phyloP scores from a whole-genome alignment of 2,797 vertebrate genomes.

The Phalloptychus januarius region DNA sequence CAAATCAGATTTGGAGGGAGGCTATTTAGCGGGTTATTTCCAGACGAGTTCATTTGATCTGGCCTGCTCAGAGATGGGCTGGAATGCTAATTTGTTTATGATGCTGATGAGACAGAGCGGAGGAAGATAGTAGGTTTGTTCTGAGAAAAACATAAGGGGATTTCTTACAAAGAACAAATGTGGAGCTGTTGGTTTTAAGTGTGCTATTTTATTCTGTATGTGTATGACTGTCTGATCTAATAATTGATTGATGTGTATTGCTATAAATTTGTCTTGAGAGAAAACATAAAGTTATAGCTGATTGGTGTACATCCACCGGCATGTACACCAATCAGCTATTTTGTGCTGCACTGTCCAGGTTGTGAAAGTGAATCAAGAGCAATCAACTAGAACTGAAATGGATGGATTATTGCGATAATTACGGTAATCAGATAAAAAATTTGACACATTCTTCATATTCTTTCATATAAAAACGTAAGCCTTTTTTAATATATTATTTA shows the following conservation, averaged over 20 bases:
- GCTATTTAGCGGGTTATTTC: constrained; percentile 42
- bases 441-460: no score
- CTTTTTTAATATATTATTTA: no score
- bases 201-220: neutral
- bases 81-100: constrained; percentile 57
- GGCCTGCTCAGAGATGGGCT: constrained; percentile 20
- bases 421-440: no score
- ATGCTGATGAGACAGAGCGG: constrained; percentile 22
- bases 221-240: neutral
- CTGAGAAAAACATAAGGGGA: constrained; percentile 13
- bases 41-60: constrained; percentile 32
- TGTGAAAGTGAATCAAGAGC: neutral
- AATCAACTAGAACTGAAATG: neutral
- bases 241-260: neutral
- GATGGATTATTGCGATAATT: no score
- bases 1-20: constrained; percentile 63
- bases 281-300: neutral
- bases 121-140: constrained; percentile 23
- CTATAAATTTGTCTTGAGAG: neutral
- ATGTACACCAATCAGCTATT: neutral
- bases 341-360: neutral
- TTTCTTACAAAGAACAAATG: constrained; percentile 26
- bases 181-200: constrained; percentile 14
- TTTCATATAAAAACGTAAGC: no score
- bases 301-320: no score